Conservation (phyloP, 1,140 invertebrate species). For the Palaemon carinicauda region DNA sequence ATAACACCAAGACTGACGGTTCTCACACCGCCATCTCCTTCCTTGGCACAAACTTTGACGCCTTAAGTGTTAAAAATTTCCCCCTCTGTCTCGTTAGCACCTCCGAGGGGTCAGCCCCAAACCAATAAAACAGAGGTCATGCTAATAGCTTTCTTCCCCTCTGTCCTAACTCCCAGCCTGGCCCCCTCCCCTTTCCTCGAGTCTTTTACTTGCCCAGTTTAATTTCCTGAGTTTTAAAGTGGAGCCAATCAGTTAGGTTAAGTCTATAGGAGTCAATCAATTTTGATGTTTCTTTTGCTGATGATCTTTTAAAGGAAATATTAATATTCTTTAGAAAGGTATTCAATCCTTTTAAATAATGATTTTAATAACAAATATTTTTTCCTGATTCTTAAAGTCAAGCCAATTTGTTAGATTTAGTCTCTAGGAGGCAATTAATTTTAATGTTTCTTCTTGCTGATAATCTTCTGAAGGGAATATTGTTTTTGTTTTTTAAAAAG, state of each 20-base stretch:
- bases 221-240: conserved; percentile 14
- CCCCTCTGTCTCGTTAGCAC: conserved; percentile 31
- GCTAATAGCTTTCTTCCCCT: background rate
- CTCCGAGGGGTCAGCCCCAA: conserved; percentile 20
- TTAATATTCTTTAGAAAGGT: no score
- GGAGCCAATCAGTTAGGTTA: background rate
- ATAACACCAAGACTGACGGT: conserved; percentile 26
- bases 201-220: conserved; percentile 23
- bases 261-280: no score
- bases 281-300: no score
- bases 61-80: conserved; percentile 46
- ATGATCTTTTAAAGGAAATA: no score
- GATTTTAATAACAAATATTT: no score
- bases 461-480: no score
- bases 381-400: no score
- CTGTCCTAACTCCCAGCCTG: background rate
- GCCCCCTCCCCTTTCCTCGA: background rate
- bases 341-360: no score
- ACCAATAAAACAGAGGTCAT: conserved; percentile 23
- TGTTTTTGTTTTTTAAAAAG: no score
- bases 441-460: no score
- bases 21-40: conserved; percentile 36
- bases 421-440: no score
- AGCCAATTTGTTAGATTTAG: no score
- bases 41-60: conserved; percentile 43